Evolutionary conservation across 2,113 vertebrate genomes (phyloP).

Genomic region (Seriola aureovittata): DNA sequence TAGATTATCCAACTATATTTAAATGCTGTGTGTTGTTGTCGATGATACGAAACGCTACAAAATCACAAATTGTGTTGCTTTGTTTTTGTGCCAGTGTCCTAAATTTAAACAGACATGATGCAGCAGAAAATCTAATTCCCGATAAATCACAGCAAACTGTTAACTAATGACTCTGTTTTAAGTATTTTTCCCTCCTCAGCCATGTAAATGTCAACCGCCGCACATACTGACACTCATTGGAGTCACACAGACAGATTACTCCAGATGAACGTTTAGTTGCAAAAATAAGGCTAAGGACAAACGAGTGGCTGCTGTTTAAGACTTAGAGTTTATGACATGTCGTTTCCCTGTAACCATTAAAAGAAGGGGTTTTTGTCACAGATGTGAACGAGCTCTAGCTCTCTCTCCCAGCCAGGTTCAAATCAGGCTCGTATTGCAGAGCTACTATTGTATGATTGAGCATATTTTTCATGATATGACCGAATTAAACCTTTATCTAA

Average conservation of each 20-base stretch:
- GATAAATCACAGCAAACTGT: not conserved
- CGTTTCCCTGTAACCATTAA: not conserved
- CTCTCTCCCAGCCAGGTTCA: not conserved
- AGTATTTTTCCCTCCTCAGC: not conserved
- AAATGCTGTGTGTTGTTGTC: not conserved
- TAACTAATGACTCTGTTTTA: not conserved
- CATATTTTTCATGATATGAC: not conserved
- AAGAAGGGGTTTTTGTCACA: not conserved
- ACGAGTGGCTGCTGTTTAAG: constrained; percentile 5
- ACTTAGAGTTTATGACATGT: not conserved
- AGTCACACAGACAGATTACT: constrained; percentile 10
- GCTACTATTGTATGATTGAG: not conserved
- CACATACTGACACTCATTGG: not conserved
- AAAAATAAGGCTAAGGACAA: constrained; percentile 11
- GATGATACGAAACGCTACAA: not conserved
- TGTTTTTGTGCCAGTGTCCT: not conserved
- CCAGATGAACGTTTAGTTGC: not conserved
- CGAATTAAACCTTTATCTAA: not conserved
- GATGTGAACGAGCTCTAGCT: not conserved
- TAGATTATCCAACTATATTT: constrained; percentile 34
- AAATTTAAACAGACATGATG: not conserved
- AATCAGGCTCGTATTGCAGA: not conserved
- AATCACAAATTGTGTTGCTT: not conserved
- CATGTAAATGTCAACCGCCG: not conserved
- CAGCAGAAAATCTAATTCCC: not conserved